Evolutionary conservation across 1,140 invertebrate genomes (phyloP).

Genomic region (Zaprionus tsacasi): DNA sequence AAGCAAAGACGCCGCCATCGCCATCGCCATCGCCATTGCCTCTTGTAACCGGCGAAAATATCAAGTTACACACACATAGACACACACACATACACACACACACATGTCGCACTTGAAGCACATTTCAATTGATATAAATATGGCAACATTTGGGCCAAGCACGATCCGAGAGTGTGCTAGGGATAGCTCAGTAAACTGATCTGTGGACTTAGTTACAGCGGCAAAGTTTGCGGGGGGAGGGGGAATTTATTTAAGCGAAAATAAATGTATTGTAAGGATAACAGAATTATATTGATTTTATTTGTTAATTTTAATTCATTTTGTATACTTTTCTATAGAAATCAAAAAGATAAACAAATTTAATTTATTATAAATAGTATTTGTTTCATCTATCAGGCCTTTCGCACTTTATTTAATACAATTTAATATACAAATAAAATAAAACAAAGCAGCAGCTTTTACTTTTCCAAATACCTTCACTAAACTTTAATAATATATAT

Average conservation of each 20-base stretch:
- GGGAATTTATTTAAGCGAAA: background rate
- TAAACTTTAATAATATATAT: background rate
- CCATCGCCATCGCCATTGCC: background rate
- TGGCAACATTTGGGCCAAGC: conserved; percentile 30
- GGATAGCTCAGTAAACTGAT: conserved; percentile 8
- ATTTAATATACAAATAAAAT: too few species aligned
- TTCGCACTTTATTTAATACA: too few species aligned
- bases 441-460: too few species aligned
- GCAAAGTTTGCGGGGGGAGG: background rate
- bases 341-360: too few species aligned
- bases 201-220: conserved; percentile 12
- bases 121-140: conserved; percentile 78
- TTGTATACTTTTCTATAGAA: too few species aligned
- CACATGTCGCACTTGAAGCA: conserved; percentile 53
- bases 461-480: too few species aligned
- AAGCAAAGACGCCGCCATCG: conserved; percentile 34
- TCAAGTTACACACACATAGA: conserved; percentile 33
- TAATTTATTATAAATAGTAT: too few species aligned
- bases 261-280: background rate
- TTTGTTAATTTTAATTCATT: too few species aligned
- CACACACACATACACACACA: background rate
- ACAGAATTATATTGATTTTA: background rate
- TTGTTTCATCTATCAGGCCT: too few species aligned
- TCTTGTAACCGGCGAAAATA: conserved; percentile 35
- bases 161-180: background rate